Conservation (phyloP, 2,888 invertebrate species). For the Ferrisia virgata region DNA sequence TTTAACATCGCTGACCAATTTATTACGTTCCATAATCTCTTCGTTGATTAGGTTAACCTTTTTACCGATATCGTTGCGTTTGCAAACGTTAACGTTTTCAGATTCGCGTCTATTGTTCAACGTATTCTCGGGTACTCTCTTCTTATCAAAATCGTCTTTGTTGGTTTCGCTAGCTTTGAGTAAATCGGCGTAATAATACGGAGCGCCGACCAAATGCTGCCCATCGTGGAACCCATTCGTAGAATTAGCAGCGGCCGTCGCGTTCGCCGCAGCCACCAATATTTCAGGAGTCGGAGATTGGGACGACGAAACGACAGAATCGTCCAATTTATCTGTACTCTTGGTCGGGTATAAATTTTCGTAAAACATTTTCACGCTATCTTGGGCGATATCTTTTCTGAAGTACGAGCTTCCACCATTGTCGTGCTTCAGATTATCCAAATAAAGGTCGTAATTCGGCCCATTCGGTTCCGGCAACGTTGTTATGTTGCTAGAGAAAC, state of each 20-base stretch:
- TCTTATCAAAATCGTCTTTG: not conserved
- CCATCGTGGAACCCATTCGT: not conserved
- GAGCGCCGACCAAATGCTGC: slow-evolving; percentile 57
- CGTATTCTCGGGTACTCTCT: slow-evolving; percentile 39
- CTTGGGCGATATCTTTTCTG: not conserved
- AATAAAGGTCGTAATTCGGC: slow-evolving; percentile 1
- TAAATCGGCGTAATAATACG: slow-evolving; percentile 82
- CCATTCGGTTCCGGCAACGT: slow-evolving; percentile 15
- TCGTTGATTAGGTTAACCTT: slow-evolving; percentile 68
- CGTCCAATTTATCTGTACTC: not conserved
- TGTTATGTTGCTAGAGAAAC: slow-evolving; percentile 34
- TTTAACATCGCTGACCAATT: slow-evolving; percentile 52
- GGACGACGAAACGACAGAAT: not conserved
- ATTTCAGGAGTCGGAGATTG: not conserved
- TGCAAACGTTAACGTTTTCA: slow-evolving; percentile 49
- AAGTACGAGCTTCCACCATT: not conserved
- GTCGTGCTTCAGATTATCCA: not conserved
- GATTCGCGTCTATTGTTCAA: slow-evolving; percentile 70
- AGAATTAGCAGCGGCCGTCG: not conserved
- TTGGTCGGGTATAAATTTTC: not conserved
- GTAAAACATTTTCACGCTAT: not conserved
- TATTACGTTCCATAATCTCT: slow-evolving; percentile 52
- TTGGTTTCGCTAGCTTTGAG: slow-evolving; percentile 52
- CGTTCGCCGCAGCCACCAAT: not conserved
- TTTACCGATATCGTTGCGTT: slow-evolving; percentile 64